Evolutionary conservation across 2,113 vertebrate genomes (phyloP).

Genomic region (Mugil cephalus): DNA sequence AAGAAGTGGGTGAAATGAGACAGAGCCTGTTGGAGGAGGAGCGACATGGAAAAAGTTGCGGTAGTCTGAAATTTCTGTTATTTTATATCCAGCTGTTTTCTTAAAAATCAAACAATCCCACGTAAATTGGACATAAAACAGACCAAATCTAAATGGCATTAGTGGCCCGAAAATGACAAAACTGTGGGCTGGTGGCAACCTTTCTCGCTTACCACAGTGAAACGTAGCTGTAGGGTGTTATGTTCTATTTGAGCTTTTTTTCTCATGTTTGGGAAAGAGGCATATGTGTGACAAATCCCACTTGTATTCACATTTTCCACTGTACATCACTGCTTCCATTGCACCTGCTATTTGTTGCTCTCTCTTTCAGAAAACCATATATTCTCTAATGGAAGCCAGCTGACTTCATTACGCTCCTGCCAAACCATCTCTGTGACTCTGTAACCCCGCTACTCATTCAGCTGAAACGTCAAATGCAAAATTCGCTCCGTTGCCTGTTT

Average conservation of each 20-base stretch:
- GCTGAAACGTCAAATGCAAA: constrained; percentile 55
- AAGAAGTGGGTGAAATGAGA: no score
- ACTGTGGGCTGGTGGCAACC: background rate
- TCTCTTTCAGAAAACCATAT: constrained; percentile 35
- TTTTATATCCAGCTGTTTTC: no score
- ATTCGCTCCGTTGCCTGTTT: constrained; percentile 34
- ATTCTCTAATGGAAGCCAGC: constrained; percentile 31
- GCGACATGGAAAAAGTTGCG: no score
- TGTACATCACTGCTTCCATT: constrained; percentile 20
- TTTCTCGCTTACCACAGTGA: background rate
- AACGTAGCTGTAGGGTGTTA: background rate
- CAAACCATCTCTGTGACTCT: constrained; percentile 57
- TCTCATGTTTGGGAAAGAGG: constrained; percentile 16
- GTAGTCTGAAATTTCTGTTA: no score
- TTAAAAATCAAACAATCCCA: no score
- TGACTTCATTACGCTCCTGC: constrained; percentile 58
- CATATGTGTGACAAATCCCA: constrained; percentile 20
- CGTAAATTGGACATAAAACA: background rate
- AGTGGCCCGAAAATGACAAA: no score
- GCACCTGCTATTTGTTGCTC: constrained; percentile 23
- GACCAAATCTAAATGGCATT: background rate
- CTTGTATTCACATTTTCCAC: constrained; percentile 7
- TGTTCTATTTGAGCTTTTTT: constrained; percentile 7
- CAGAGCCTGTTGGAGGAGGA: no score
- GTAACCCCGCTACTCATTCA: constrained; percentile 52